Percentiles rank a stretch among this genome's conserved stretches.
Conservation (phyloP, 2,888 invertebrate genomes). For the Drosophila atroscutellata region DNA sequence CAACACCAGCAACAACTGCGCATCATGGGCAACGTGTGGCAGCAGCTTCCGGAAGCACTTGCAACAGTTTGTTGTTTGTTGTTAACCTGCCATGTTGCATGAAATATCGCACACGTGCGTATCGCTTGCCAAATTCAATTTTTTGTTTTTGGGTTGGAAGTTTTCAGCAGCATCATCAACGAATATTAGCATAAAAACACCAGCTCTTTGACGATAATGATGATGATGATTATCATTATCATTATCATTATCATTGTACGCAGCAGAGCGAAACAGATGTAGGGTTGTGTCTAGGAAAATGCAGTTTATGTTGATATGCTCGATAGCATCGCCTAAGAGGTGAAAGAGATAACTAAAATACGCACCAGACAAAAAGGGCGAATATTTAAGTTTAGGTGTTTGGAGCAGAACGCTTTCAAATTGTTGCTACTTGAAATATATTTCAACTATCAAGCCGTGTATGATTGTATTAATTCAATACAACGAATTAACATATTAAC, state of each 20-base stretch:
- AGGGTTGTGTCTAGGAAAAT: slow-evolving; percentile 43
- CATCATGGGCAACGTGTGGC: slow-evolving; percentile 46
- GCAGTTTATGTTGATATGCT: slow-evolving; percentile 60
- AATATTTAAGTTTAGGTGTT: background rate
- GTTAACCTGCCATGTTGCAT: slow-evolving; percentile 56
- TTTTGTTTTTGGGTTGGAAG: slow-evolving; percentile 4
- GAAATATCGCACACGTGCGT: slow-evolving; percentile 59
- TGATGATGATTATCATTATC: slow-evolving; percentile 21
- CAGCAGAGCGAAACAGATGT: slow-evolving; percentile 67
- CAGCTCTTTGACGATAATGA: slow-evolving; percentile 12
- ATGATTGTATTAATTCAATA: background rate
- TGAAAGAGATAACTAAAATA: slow-evolving; percentile 32
- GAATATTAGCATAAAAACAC: slow-evolving; percentile 39
- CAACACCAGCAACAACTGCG: slow-evolving; percentile 28
- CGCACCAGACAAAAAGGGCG: slow-evolving; percentile 11
- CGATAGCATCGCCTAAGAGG: slow-evolving; percentile 46
- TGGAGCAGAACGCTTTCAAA: slow-evolving; percentile 6
- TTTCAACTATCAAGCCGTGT: background rate
- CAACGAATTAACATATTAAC: background rate
- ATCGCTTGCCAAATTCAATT: slow-evolving; percentile 40
- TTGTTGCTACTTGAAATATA: background rate
- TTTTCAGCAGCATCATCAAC: slow-evolving; percentile 28
- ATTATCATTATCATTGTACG: slow-evolving; percentile 40
- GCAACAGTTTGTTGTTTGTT: slow-evolving; percentile 50
- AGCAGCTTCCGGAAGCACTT: slow-evolving; percentile 64